Evolutionary conservation across 2,888 invertebrate genomes (phyloP).

Genomic region (Leistus spinibarbis): DNA sequence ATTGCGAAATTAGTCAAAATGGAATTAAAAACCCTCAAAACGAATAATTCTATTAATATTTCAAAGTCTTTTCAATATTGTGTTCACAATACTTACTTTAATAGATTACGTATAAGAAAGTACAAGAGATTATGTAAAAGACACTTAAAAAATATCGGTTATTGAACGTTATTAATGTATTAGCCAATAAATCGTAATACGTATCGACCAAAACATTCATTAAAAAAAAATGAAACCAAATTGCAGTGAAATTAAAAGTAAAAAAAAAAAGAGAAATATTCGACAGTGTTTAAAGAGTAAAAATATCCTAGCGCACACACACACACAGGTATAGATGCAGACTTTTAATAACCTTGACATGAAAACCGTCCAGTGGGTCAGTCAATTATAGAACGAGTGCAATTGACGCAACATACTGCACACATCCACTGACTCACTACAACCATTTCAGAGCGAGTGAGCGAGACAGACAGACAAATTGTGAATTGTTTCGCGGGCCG

Average conservation of each 20-base stretch:
- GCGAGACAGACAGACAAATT: too few relatives aligned
- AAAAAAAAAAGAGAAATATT: background rate
- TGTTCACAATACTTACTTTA: too few relatives aligned
- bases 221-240: too few relatives aligned
- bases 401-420: constrained; percentile 7
- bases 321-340: constrained; percentile 18
- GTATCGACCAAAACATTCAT: background rate
- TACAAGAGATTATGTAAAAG: too few relatives aligned
- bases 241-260: background rate
- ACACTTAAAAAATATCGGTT: background rate
- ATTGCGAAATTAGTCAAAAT: too few relatives aligned
- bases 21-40: too few relatives aligned
- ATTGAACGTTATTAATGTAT: background rate
- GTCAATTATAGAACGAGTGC: constrained; percentile 29
- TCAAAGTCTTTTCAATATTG: too few relatives aligned
- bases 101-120: too few relatives aligned
- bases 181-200: background rate
- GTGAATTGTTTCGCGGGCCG: too few relatives aligned
- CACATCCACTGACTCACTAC: constrained; percentile 6
- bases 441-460: too few relatives aligned
- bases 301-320: background rate
- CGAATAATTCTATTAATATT: too few relatives aligned
- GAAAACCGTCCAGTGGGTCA: constrained; percentile 37
- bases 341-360: constrained; percentile 38
- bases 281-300: background rate